Evolutionary conservation across 2,888 invertebrate species (phyloP).

Genomic region (Teleiodes luculella): DNA sequence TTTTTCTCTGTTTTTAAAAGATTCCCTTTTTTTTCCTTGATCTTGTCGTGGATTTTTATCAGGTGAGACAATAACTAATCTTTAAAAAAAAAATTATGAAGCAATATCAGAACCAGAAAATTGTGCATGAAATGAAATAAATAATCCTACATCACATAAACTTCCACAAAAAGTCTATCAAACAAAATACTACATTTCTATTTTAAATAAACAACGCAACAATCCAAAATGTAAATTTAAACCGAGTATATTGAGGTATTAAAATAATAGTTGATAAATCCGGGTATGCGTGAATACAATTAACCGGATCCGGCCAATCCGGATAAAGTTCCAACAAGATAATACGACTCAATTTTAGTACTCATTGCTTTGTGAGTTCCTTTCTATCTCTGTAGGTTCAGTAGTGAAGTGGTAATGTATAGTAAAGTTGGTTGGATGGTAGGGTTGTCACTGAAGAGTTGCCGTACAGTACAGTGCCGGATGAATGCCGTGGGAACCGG

Average conservation of each 20-base stretch:
- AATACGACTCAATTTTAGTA: not conserved
- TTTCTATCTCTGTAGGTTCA: not conserved
- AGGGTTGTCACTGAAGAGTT: not conserved
- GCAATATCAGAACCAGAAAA: no score
- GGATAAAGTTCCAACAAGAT: constrained; percentile 34
- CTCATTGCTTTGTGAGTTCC: not conserved
- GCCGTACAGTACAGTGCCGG: not conserved
- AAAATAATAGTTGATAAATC: constrained; percentile 52
- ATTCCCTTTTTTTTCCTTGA: no score
- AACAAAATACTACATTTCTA: no score
- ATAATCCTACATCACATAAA: no score
- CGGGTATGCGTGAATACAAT: constrained; percentile 62
- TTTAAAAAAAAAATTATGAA: no score
- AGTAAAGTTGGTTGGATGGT: not conserved
- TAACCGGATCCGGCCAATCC: constrained; percentile 63
- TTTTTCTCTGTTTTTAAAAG: no score
- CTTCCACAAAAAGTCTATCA: no score
- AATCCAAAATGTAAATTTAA: constrained; percentile 7
- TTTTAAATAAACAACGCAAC: not conserved
- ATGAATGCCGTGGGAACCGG: constrained; percentile 73
- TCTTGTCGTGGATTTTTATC: no score
- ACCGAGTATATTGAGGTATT: constrained; percentile 8
- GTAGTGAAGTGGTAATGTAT: not conserved
- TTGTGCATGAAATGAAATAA: no score
- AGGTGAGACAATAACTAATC: no score